These are phyloP conservation scores for Rhodinocichla rosea DNA, from an alignment of 2,113 vertebrate genomes.

Conservation along the genomic window DNA sequence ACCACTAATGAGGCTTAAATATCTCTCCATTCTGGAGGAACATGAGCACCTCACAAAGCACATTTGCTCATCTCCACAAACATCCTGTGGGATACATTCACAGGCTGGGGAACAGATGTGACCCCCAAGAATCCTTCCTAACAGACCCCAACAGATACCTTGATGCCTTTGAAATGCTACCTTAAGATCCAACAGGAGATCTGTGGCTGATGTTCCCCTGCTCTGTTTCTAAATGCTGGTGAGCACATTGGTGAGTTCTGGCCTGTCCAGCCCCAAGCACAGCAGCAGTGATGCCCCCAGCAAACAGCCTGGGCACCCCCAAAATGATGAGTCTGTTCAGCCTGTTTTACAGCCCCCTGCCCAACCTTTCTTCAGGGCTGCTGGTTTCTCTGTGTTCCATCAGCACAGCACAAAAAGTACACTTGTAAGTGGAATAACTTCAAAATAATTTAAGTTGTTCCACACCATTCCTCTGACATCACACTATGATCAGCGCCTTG, in stretches of 20 bases:
- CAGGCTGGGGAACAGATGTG: rapidly evolving
- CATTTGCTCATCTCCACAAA: neutral
- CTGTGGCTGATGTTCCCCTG: neutral
- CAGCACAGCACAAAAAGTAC: neutral
- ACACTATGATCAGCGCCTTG: rapidly evolving
- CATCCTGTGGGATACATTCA: neutral
- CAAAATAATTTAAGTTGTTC: neutral
- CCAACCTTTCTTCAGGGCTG: neutral
- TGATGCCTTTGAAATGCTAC: neutral
- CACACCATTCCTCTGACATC: too few species aligned
- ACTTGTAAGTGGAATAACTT: neutral
- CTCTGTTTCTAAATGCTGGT: neutral
- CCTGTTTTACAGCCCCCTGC: neutral
- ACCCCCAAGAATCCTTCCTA: neutral
- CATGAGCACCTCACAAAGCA: rapidly evolving
- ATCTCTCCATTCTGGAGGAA: neutral
- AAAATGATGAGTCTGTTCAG: neutral
- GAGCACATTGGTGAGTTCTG: neutral
- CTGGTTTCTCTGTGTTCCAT: neutral
- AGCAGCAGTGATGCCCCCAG: neutral
- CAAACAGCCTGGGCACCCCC: neutral
- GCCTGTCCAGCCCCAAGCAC: neutral
- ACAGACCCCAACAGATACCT: neutral
- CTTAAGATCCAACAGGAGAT: neutral
- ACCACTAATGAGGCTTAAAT: neutral